These are phyloP conservation scores for Vimba vimba DNA, from an alignment of 2,113 vertebrate genomes.

Conservation along the genomic window DNA sequence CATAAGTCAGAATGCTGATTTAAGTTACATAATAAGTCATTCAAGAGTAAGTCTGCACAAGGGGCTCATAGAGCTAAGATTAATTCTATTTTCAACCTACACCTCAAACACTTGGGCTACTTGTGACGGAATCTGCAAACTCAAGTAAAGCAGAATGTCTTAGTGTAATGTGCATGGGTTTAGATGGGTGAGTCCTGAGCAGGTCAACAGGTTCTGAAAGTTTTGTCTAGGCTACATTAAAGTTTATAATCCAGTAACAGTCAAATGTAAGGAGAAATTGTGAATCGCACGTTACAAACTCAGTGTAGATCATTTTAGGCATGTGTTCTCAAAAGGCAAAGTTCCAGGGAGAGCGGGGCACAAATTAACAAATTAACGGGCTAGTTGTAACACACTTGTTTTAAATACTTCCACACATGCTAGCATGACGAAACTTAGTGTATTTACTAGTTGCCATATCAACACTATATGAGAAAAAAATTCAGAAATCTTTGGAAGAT, in stretches of 20 bases:
- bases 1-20: constrained; percentile 33
- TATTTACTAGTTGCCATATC: too few relatives aligned
- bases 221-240: background rate
- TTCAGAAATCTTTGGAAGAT: too few relatives aligned
- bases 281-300: background rate
- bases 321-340: background rate
- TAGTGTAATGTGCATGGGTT: background rate
- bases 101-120: background rate
- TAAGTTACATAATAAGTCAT: constrained; percentile 32
- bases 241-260: background rate
- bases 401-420: too few relatives aligned
- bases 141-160: background rate
- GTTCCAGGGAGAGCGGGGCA: background rate
- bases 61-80: background rate
- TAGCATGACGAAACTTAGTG: too few relatives aligned
- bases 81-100: background rate
- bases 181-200: background rate
- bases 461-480: too few relatives aligned
- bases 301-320: background rate
- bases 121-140: background rate
- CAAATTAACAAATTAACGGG: too few relatives aligned
- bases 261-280: background rate
- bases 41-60: background rate
- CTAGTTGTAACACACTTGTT: too few relatives aligned
- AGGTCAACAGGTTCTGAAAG: background rate